phyloP scores from a whole-genome alignment of 2,113 vertebrate genomes.

The Rhadina sibilatrix region DNA sequence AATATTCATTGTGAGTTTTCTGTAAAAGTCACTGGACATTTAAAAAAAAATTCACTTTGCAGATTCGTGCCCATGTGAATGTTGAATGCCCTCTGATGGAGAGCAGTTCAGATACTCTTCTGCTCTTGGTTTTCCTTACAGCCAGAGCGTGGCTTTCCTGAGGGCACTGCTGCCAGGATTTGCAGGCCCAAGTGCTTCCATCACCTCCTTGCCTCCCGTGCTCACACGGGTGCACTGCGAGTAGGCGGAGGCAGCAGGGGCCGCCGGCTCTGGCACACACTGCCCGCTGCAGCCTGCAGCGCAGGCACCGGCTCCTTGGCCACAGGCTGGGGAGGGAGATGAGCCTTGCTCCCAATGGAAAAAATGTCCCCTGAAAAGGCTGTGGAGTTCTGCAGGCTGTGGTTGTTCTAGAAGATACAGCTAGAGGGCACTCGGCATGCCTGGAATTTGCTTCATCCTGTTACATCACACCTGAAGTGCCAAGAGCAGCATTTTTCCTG shows the following conservation, averaged over 20 bases:
- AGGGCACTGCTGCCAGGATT: background rate
- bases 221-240: rapidly evolving
- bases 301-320: background rate
- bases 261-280: rapidly evolving
- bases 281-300: rapidly evolving
- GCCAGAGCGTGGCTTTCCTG: background rate
- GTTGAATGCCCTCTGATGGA: background rate
- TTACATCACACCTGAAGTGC: background rate
- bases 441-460: background rate
- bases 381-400: background rate
- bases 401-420: background rate
- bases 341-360: rapidly evolving
- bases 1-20: background rate
- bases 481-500: background rate
- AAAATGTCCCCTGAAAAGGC: background rate
- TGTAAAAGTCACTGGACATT: constrained; percentile 24
- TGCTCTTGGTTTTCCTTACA: background rate
- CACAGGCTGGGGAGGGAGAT: background rate
- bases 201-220: background rate
- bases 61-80: background rate
- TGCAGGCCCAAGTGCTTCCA: rapidly evolving
- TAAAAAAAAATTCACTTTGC: background rate
- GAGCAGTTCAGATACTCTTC: background rate
- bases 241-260: rapidly evolving
- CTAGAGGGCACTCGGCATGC: background rate